Conservation (phyloP, 2,113 vertebrate genomes). For the pig (Sus scrofa) region DNA sequence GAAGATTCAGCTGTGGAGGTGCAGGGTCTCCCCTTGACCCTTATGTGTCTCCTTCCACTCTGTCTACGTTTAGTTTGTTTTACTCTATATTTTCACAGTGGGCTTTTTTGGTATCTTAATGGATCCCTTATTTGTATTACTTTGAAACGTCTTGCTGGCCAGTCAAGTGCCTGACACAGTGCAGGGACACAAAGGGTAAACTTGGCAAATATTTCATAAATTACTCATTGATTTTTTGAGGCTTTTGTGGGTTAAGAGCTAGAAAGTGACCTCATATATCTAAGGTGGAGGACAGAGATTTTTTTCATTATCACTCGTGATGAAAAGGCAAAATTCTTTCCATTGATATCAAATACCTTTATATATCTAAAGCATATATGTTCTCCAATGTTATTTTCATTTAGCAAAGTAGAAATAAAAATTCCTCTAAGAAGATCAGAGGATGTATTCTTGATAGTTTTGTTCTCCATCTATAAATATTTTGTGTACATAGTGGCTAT, state of each 20-base stretch:
- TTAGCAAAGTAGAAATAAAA: slow-evolving; percentile 36
- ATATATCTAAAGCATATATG: not conserved
- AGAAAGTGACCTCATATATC: not conserved
- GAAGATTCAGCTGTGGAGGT: not conserved
- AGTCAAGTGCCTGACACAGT: not conserved
- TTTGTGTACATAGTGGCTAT: not conserved
- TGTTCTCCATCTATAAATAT: not conserved
- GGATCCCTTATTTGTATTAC: not conserved
- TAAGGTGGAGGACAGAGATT: slow-evolving; percentile 42
- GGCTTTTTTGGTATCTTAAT: not conserved
- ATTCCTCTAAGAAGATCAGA: not conserved
- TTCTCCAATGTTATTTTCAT: not conserved
- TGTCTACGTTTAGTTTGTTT: not conserved
- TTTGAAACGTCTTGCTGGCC: slow-evolving; percentile 14
- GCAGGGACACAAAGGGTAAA: slow-evolving; percentile 4
- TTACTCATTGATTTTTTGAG: slow-evolving; percentile 45
- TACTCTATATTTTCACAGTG: not conserved
- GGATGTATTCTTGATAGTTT: not conserved
- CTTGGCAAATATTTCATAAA: slow-evolving; percentile 35
- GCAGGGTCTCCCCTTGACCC: not conserved
- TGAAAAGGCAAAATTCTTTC: not conserved
- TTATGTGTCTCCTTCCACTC: not conserved
- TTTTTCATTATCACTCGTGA: slow-evolving; percentile 20
- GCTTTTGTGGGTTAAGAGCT: slow-evolving; percentile 9
- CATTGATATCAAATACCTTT: not conserved